Percentiles rank a stretch among this genome's conserved stretches.
These are phyloP conservation scores for Enhydra lutris DNA, from an alignment of 2,113 vertebrate species.

Conservation along the genomic window DNA sequence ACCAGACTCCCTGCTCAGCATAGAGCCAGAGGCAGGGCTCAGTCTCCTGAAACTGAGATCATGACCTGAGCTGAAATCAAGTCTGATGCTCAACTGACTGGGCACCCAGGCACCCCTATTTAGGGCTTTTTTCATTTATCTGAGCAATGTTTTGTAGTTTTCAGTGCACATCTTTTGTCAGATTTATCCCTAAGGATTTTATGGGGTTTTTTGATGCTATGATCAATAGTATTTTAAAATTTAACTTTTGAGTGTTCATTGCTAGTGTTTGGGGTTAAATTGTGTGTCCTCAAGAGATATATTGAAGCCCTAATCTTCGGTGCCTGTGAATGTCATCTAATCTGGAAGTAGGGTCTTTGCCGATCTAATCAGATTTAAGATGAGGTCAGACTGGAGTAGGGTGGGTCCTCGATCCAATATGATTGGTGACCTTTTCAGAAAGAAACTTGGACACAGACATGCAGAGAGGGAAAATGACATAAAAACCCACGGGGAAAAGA, in stretches of 20 bases:
- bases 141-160: neutral
- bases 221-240: neutral
- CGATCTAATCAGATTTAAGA: neutral
- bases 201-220: neutral
- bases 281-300: neutral
- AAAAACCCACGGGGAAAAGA: neutral
- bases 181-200: neutral
- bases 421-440: neutral
- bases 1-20: no score
- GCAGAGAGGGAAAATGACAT: neutral
- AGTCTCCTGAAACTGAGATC: no score
- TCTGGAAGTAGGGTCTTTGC: neutral
- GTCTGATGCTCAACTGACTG: no score
- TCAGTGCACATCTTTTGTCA: neutral
- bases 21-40: no score
- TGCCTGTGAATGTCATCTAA: neutral
- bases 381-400: neutral
- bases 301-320: neutral
- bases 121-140: neutral
- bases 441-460: neutral
- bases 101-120: no score
- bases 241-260: neutral
- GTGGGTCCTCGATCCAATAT: neutral
- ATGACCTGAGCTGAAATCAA: no score
- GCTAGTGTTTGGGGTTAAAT: neutral